Conservation (phyloP, 2,888 invertebrate genomes). For the Didymodactylos carnosus region DNA sequence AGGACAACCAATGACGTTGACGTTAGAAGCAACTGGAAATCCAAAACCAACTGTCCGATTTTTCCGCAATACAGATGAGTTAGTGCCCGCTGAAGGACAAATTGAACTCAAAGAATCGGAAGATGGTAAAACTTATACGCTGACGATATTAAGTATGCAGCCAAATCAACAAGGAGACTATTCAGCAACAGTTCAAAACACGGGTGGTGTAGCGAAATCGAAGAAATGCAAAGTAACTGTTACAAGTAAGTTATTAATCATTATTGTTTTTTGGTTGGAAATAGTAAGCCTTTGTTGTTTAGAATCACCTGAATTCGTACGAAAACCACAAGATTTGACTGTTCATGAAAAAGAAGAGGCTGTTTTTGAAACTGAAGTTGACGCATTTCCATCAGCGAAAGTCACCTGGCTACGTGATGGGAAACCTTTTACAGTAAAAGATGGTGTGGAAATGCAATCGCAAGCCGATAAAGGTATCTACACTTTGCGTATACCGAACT, state of each 20-base stretch:
- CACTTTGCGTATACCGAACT: not conserved
- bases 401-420: slow-evolving; percentile 3
- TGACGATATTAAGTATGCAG: not conserved
- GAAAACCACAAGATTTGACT: not conserved
- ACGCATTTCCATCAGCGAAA: slow-evolving; percentile 10
- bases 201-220: not conserved
- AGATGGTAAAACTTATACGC: not conserved
- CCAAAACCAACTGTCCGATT: slow-evolving; percentile 44
- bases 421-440: slow-evolving; percentile 6
- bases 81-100: slow-evolving; percentile 1
- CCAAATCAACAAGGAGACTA: slow-evolving; percentile 3
- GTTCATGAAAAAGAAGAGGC: not conserved
- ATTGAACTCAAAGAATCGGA: not conserved
- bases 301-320: not conserved
- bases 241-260: not conserved
- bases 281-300: not conserved
- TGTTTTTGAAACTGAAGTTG: not conserved
- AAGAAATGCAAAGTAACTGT: slow-evolving; percentile 1
- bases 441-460: slow-evolving; percentile 4
- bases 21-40: slow-evolving; percentile 47
- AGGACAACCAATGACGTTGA: slow-evolving; percentile 32
- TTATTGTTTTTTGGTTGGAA: not conserved
- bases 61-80: slow-evolving; percentile 46
- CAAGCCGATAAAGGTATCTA: not conserved
- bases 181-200: slow-evolving; percentile 4